A percentile compares a stretch with the other conserved stretches of the same genome.
Evolutionary conservation across 2,797 vertebrate genomes (phyloP).

Genomic region (Anomalospiza imberbis): DNA sequence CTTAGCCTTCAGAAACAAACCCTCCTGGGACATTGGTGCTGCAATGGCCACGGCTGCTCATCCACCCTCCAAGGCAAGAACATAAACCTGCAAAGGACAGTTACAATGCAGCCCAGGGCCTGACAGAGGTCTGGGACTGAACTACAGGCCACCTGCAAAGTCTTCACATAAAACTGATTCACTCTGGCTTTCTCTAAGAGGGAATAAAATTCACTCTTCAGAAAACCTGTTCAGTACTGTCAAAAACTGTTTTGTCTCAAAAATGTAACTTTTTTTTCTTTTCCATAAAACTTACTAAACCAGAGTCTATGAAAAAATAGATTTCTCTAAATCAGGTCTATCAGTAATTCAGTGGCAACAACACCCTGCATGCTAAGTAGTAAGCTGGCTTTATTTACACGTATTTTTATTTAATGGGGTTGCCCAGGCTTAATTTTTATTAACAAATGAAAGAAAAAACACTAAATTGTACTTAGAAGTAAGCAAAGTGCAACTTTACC

Average conservation of each 20-base stretch:
- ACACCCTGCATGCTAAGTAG: neutral
- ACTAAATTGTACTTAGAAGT: neutral
- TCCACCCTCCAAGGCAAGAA: neutral
- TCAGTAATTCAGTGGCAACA: neutral
- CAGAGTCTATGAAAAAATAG: neutral
- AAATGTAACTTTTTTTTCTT: neutral
- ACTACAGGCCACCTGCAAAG: neutral
- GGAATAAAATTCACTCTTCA: neutral
- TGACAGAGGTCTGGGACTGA: neutral
- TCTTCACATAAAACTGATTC: neutral
- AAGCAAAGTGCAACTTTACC: neutral
- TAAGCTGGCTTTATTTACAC: slow-evolving; percentile 5
- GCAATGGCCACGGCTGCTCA: neutral
- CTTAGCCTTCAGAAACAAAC: neutral
- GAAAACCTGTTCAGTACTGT: neutral
- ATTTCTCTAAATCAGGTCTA: neutral
- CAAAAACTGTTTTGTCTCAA: neutral
- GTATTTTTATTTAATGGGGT: neutral
- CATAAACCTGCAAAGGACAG: neutral
- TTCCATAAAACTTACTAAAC: neutral
- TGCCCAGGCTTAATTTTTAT: neutral
- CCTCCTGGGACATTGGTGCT: neutral
- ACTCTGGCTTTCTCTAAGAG: neutral
- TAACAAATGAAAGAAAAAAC: neutral
- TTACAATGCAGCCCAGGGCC: fast-evolving